Base-by-base conservation (phyloP, 2,888 invertebrate species). In the Ypsolopha sequella region DNA sequence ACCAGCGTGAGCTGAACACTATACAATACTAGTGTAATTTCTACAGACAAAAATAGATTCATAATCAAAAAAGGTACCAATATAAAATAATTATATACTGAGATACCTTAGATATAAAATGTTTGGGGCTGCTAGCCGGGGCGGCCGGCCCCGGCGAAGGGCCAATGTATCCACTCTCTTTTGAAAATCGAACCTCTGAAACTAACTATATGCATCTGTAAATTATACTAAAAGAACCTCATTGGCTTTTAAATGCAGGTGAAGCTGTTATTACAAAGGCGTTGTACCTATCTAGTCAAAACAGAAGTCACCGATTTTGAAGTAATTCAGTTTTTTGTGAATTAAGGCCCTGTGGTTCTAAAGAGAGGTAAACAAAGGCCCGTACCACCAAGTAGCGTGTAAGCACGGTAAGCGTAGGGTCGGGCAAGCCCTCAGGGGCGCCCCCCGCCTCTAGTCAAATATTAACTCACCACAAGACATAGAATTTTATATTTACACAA, bases 11-110 rank as follows among this genome's bases (percentile, higher is more conserved):
- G 57, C 55, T 56, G 51, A 57, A 66, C 63, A 63, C 59, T 70
- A 68, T 65, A 72, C 66, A 76, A 81, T 81, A 72, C 75, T 87
- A 88, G 87, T 73, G 85, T 88, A 88, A 88, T 88, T 87, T 87
- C 86, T 88, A 88, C 84, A 70, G 74, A 85, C 70, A 82, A 78
- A 79, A 84, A 88, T 89, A 89, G 87, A 81, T 79, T 85, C 86
- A 88, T 88, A 89, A 89, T 89, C 88, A 89, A 91, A 81, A 76
- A 91, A 91, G 87, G 91, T 91, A 91, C 92, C 91, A 91, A 91
- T 84, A 86, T 87, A 86, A 84, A 81, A 74, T 76, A 77, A 76
- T 65, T 56, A 76, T 24, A 24, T 72, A 73, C 66, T 69, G 68
- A 72, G 73, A 80, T 80, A 84, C 80, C 73, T 80, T 82, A 85